Percentiles rank a stretch among this genome's conserved stretches.
These are phyloP conservation scores for Hippocampus comes DNA, from an alignment of 2,113 vertebrate species.

Conservation along the genomic window DNA sequence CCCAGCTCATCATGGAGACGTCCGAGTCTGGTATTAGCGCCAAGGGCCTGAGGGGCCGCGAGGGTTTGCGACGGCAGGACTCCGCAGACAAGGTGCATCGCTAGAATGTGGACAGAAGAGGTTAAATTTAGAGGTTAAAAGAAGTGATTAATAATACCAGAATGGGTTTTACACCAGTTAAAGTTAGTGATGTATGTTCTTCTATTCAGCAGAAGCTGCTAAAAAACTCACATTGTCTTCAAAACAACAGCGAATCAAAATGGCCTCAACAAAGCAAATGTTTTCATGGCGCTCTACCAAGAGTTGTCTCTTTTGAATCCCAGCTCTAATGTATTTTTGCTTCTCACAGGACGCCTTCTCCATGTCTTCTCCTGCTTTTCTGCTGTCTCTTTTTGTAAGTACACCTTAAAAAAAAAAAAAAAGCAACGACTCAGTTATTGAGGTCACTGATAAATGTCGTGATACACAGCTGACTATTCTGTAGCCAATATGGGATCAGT, in stretches of 20 bases:
- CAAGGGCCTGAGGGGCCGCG: constrained; percentile 93
- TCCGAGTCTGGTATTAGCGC: constrained; percentile 94
- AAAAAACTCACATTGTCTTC: constrained; percentile 8
- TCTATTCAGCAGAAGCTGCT: not conserved
- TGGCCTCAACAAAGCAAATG: not conserved
- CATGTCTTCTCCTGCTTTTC: constrained; percentile 99
- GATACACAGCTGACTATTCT: not conserved
- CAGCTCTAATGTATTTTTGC: constrained; percentile 66
- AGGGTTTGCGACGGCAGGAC: constrained; percentile 91
- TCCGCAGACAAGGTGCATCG: constrained; percentile 90
- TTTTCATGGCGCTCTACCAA: not conserved
- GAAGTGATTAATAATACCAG: not conserved
- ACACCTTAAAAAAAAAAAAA: constrained; percentile 49
- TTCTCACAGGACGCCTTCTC: constrained; percentile 95
- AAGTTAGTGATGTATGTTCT: not conserved
- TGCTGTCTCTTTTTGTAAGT: constrained; percentile 99
- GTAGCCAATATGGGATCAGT: not conserved
- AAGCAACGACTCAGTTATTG: not conserved
- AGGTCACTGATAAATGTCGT: not conserved
- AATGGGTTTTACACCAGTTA: not conserved
- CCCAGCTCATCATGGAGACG: constrained; percentile 98
- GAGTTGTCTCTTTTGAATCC: constrained; percentile 12
- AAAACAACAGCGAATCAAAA: not conserved
- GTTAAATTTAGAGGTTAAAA: constrained; percentile 28
- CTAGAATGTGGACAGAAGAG: constrained; percentile 54